Conservation (phyloP, 2,797 vertebrate species). For the Ataeniobius toweri region DNA sequence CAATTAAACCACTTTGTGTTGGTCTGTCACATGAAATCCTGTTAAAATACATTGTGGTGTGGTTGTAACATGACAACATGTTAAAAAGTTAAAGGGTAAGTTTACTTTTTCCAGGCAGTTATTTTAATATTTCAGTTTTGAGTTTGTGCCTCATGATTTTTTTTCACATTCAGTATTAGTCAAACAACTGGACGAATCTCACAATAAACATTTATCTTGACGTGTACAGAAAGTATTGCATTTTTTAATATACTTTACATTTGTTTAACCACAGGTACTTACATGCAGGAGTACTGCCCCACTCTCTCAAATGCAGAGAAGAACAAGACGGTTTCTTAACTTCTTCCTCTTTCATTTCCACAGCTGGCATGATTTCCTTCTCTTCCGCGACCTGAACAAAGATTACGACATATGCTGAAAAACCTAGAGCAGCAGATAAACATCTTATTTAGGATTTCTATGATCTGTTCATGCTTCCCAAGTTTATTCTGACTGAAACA, state of each 20-base stretch:
- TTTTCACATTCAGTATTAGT: too few relatives aligned
- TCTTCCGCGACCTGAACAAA: constrained; percentile 42
- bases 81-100: too few relatives aligned
- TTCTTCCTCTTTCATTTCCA: constrained; percentile 63
- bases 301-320: constrained; percentile 35
- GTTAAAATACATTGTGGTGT: too few relatives aligned
- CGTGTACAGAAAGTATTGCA: not conserved
- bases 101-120: too few relatives aligned
- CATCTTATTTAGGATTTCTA: not conserved
- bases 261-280: constrained; percentile 6
- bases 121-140: too few relatives aligned
- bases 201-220: too few relatives aligned
- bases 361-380: constrained; percentile 12
- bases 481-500: not conserved
- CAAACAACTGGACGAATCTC: too few relatives aligned
- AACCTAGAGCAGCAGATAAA: not conserved
- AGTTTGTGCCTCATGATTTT: too few relatives aligned
- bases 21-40: too few relatives aligned
- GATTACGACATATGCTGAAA: constrained; percentile 3
- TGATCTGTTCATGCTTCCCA: too few relatives aligned
- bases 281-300: constrained; percentile 46
- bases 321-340: constrained; percentile 30
- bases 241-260: not conserved
- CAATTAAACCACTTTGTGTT: too few relatives aligned
- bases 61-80: too few relatives aligned